Conservation (phyloP, 2,113 vertebrate genomes). For the Lipophrys pholis region DNA sequence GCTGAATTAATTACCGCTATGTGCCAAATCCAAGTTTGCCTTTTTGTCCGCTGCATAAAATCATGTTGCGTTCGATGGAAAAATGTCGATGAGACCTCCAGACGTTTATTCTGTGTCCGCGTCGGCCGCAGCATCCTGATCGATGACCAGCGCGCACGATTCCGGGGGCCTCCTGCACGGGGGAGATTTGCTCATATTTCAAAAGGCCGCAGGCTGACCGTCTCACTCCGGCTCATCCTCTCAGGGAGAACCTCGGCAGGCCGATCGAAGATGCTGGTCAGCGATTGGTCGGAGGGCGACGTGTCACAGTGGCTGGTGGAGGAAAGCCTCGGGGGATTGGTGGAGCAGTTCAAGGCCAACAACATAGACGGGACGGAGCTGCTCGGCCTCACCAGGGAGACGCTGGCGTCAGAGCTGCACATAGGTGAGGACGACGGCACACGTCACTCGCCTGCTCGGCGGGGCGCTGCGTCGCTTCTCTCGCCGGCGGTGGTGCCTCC, state of each 20-base stretch:
- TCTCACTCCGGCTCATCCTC: slow-evolving; percentile 47
- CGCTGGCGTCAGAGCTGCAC: slow-evolving; percentile 89
- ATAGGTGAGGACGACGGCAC: slow-evolving; percentile 87
- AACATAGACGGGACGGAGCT: slow-evolving; percentile 95
- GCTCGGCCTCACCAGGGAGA: slow-evolving; percentile 90
- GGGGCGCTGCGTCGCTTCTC: slow-evolving; percentile 4
- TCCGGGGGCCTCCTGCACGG: slow-evolving; percentile 14
- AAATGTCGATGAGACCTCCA: slow-evolving; percentile 37
- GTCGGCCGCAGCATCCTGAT: slow-evolving; percentile 22
- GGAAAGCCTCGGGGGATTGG: slow-evolving; percentile 86
- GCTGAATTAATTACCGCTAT: not conserved
- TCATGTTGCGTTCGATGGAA: slow-evolving; percentile 5
- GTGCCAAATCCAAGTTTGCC: not conserved
- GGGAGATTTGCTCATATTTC: slow-evolving; percentile 39
- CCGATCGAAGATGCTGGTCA: slow-evolving; percentile 76
- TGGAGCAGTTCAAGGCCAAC: slow-evolving; percentile 88
- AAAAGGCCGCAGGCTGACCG: slow-evolving; percentile 28
- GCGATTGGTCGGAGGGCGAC: slow-evolving; percentile 93
- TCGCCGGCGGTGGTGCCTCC: not conserved
- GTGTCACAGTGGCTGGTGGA: slow-evolving; percentile 91
- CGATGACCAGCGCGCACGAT: slow-evolving; percentile 48
- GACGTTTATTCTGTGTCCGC: slow-evolving; percentile 23
- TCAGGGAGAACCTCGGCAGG: slow-evolving; percentile 73
- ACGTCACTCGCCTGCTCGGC: slow-evolving; percentile 40
- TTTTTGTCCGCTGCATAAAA: slow-evolving; percentile 3